phyloP scores from a whole-genome alignment of 2,797 vertebrate genomes.

The Parauchenoglanis ngamensis region DNA sequence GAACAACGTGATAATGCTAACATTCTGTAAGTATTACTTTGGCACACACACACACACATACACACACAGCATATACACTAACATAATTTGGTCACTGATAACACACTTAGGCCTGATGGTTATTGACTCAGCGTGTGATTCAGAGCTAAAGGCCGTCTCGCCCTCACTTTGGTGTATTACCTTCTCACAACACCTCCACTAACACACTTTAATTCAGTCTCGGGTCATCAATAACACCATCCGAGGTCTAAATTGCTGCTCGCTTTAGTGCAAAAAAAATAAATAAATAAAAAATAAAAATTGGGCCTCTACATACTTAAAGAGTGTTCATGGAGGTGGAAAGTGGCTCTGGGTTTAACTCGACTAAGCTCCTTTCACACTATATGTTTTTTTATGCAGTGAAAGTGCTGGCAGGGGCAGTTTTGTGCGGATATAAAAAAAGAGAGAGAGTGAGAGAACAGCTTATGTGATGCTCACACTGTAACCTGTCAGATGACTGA shows the following conservation, averaged over 20 bases:
- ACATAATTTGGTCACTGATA: conserved; percentile 16
- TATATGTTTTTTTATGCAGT: not conserved
- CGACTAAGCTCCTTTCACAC: not conserved
- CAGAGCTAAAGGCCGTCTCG: conserved; percentile 32
- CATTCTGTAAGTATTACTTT: not conserved
- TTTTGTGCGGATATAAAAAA: not conserved
- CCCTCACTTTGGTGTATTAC: conserved; percentile 46
- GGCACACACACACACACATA: not conserved
- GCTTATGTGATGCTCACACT: not conserved
- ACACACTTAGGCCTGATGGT: conserved; percentile 53
- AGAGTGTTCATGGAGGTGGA: not conserved
- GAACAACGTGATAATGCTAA: not conserved
- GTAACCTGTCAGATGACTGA: not conserved
- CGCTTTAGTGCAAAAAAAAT: conserved; percentile 32
- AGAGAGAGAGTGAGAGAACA: not conserved
- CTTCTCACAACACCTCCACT: conserved; percentile 39
- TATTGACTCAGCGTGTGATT: conserved; percentile 58
- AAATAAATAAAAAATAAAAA: not conserved
- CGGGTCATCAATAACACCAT: conserved; percentile 37
- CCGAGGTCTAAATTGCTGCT: conserved; percentile 37
- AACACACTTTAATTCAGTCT: conserved; percentile 54
- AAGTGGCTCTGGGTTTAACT: conserved; percentile 2
- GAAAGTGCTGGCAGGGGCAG: not conserved
- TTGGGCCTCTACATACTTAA: not conserved
- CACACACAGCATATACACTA: not conserved